phyloP scores from a whole-genome alignment of 2,888 invertebrate genomes.

The Cenopis cana region DNA sequence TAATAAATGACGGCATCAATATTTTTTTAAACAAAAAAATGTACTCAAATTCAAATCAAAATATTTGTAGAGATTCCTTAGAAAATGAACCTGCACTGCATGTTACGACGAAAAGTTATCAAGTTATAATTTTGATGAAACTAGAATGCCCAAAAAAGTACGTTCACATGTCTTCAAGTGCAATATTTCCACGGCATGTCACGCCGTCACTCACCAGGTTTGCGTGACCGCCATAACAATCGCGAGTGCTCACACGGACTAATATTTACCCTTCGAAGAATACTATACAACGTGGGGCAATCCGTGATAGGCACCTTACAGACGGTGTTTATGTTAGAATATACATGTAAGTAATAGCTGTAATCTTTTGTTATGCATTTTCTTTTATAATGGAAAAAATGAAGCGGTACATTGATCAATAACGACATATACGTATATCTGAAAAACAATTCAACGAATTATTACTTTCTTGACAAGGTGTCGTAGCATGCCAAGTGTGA shows the following conservation, averaged over 20 bases:
- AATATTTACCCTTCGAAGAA: slow-evolving; percentile 41
- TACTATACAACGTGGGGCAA: slow-evolving; percentile 27
- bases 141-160: not conserved
- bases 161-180: slow-evolving; percentile 52
- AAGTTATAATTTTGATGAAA: too few relatives aligned
- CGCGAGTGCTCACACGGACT: slow-evolving; percentile 45
- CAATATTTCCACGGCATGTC: slow-evolving; percentile 67
- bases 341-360: slow-evolving; percentile 3
- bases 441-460: too few relatives aligned
- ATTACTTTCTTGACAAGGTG: too few relatives aligned
- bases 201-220: slow-evolving; percentile 66
- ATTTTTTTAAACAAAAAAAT: too few relatives aligned
- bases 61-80: too few relatives aligned
- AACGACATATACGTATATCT: too few relatives aligned
- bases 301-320: slow-evolving; percentile 16
- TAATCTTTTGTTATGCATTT: not conserved
- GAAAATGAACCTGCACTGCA: too few relatives aligned
- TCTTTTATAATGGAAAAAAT: too few relatives aligned
- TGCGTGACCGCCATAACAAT: slow-evolving; percentile 71
- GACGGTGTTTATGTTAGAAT: not conserved
- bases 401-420: too few relatives aligned
- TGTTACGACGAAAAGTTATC: not conserved
- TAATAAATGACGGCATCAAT: too few relatives aligned
- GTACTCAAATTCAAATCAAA: too few relatives aligned
- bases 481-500: too few relatives aligned